Base-by-base conservation (phyloP, 1,140 invertebrate species). In the Caenorhabditis latens region DNA sequence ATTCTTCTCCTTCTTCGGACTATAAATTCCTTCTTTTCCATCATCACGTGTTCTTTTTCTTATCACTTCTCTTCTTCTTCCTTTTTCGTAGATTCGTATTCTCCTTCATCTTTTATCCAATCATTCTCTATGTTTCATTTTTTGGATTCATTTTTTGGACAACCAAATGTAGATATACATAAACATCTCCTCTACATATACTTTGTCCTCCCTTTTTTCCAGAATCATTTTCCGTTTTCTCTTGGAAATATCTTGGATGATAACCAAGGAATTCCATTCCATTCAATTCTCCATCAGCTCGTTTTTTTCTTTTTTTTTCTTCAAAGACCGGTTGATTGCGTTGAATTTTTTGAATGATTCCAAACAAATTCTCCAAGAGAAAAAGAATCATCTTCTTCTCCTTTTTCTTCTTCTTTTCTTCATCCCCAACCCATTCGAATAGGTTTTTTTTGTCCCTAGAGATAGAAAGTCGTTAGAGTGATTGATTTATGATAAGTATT, bases 281-380 rank as follows among this genome's bases (percentile, higher is more conserved):
- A 8, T 58, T 58, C n/a, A 21, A 8, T 32, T 63, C 61, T 9
- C 24, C 5, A 24, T 58, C 57, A 40, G 61, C 61, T 63, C 61
- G 61, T 63, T 14, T 63, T 63, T 24, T 63, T 63, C 61, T 19
- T 63, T 63, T 32, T 63, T 21, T 32, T 63, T 32, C 24, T 32
- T 63, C 61, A 63, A 63, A 63, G 61, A 63, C 61, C 61, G 61
- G 61, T 63, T 63, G 61, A 63, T 63, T 32, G 24, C 61, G 61
- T 9, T 24, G 61, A 63, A 63, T 63, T 32, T 63, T 63, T 63
- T 11, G 61, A 63, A 63, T 63, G 61, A 63, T 63, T 63, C 61
- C 61, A 63, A 63, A 63, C 32, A 63, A 63, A 63, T 63, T 63
- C n/a, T 21, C n/a, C 21, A 32, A 24, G n/a, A 63, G 32, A 24